Conservation (phyloP, 2,797 vertebrate genomes). For the Karalla daura region DNA sequence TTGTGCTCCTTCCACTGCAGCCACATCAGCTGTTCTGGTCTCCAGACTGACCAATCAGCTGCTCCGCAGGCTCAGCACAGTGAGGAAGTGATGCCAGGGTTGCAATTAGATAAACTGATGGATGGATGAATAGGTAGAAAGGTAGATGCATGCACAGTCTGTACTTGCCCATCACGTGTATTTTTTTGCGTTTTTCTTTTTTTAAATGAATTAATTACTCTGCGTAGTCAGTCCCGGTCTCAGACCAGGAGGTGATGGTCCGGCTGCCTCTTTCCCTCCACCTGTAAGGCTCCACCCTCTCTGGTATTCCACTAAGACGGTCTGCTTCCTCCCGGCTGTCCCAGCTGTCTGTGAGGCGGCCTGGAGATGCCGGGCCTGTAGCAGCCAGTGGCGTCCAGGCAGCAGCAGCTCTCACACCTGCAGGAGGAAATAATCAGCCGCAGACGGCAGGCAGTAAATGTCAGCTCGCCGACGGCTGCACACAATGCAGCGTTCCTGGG, state of each 20-base stretch:
- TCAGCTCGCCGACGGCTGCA: constrained; percentile 56
- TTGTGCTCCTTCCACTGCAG: no score
- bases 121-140: no score
- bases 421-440: constrained; percentile 70
- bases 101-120: no score
- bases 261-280: constrained; percentile 34
- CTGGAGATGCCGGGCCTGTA: no score
- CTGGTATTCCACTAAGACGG: constrained; percentile 50
- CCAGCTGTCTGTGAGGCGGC: constrained; percentile 37
- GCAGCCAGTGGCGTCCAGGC: constrained; percentile 32
- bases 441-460: constrained; percentile 74
- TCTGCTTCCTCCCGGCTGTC: constrained; percentile 8
- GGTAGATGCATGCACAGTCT: not conserved
- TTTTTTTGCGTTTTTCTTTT: not conserved
- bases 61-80: no score
- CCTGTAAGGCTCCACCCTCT: not conserved
- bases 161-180: no score
- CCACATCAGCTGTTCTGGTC: no score
- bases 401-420: constrained; percentile 63
- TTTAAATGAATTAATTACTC: not conserved
- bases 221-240: not conserved
- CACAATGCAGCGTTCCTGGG: constrained; percentile 39
- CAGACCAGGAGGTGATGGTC: not conserved
- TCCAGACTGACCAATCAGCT: no score
- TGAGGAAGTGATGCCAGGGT: no score